Evolutionary conservation across 2,888 invertebrate genomes (phyloP).

Genomic region (Mesorhabditis spiculigera): DNA sequence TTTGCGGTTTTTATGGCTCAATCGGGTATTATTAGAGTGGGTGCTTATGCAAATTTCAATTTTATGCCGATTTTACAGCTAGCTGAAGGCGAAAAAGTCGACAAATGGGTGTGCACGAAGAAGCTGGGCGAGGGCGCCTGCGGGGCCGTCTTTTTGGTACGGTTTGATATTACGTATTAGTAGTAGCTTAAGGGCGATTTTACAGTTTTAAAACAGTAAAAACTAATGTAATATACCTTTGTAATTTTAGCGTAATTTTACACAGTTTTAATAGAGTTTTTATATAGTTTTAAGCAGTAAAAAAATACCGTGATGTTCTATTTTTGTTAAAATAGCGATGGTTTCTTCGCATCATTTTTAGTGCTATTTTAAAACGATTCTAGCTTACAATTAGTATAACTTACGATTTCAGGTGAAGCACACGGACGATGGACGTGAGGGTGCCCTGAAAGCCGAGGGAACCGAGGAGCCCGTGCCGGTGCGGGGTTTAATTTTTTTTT

Average conservation of each 20-base stretch:
- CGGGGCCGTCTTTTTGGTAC: conserved; percentile 42
- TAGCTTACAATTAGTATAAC: neutral
- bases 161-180: neutral
- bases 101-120: conserved; percentile 26
- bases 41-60: neutral
- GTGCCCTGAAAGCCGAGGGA: conserved; percentile 42
- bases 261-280: too few relatives aligned
- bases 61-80: conserved; percentile 21
- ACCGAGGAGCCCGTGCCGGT: conserved; percentile 30
- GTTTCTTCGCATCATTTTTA: too few relatives aligned
- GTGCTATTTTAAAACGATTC: too few relatives aligned
- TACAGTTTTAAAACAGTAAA: too few relatives aligned
- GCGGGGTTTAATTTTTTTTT: conserved; percentile 11
- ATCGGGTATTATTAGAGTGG: too few relatives aligned
- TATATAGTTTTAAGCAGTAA: too few relatives aligned
- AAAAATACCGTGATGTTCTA: too few relatives aligned
- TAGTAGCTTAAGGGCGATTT: too few relatives aligned
- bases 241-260: too few relatives aligned
- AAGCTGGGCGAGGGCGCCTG: conserved; percentile 47
- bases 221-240: too few relatives aligned
- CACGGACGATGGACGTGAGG: conserved; percentile 22
- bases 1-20: too few relatives aligned
- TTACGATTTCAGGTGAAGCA: conserved; percentile 9
- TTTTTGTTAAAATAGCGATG: too few relatives aligned
- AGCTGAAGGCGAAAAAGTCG: conserved; percentile 22